phyloP scores from a whole-genome alignment of 2,797 vertebrate species.

The Brachyalestes nurse region DNA sequence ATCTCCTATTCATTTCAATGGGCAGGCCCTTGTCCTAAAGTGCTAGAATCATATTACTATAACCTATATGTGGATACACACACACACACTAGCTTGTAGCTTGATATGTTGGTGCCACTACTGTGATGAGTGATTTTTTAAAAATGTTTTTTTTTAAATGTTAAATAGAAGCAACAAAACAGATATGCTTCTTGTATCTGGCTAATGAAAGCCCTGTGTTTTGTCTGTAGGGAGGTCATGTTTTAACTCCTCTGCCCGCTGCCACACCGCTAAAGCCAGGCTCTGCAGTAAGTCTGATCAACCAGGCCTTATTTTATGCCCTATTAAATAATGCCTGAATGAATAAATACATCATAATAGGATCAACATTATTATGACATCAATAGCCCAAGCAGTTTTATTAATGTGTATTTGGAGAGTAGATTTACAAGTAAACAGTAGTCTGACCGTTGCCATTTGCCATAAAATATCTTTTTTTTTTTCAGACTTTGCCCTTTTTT shows the following conservation, averaged over 20 bases:
- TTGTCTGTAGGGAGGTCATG: conserved; percentile 79
- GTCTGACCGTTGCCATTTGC: not conserved
- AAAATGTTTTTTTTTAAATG: too few species aligned
- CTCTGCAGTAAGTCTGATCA: conserved; percentile 76
- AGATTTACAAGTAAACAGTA: not conserved
- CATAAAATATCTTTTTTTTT: not conserved
- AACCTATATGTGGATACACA: too few species aligned
- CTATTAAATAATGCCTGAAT: not conserved
- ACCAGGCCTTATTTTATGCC: not conserved
- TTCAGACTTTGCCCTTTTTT: conserved; percentile 84
- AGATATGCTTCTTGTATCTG: not conserved
- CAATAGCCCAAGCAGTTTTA: too few species aligned
- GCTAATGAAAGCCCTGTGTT: not conserved
- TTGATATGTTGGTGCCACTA: not conserved
- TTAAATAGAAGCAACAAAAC: not conserved
- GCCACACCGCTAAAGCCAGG: conserved; percentile 84
- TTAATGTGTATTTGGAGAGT: not conserved
- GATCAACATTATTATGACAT: too few species aligned
- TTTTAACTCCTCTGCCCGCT: conserved; percentile 82
- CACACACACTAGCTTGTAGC: too few species aligned
- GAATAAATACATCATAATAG: too few species aligned
- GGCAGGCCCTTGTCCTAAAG: too few species aligned
- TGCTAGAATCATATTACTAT: too few species aligned
- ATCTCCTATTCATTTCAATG: too few species aligned
- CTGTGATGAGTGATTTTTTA: not conserved